A percentile compares a stretch with the other conserved stretches of the same genome.
Evolutionary conservation across 2,888 invertebrate species (phyloP).

Genomic region (Spisula solida): DNA sequence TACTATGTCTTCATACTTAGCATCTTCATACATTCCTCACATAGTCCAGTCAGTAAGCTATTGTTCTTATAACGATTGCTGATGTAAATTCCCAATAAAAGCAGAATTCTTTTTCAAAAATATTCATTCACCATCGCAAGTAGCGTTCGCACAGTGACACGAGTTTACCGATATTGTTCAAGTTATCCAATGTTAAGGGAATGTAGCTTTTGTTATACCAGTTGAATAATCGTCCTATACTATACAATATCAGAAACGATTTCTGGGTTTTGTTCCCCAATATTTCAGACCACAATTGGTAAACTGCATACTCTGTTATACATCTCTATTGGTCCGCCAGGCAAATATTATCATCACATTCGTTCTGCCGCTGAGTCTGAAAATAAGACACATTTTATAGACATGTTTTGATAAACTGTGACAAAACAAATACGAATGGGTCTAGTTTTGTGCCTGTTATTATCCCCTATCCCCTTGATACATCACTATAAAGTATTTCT

Average conservation of each 20-base stretch:
- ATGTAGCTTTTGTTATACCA: background rate
- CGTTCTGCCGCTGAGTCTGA: background rate
- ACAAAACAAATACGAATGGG: conserved; percentile 1
- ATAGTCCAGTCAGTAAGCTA: background rate
- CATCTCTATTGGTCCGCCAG: background rate
- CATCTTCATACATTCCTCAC: background rate
- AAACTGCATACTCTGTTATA: background rate
- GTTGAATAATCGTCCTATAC: conserved; percentile 16
- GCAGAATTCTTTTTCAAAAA: background rate
- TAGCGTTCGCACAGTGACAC: background rate
- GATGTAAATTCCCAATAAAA: background rate
- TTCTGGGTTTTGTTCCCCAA: background rate
- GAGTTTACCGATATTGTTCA: background rate
- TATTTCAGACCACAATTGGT: background rate
- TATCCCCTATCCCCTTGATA: background rate
- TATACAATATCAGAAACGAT: background rate
- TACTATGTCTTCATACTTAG: background rate
- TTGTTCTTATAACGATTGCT: background rate
- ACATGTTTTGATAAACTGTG: background rate
- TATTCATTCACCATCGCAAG: background rate
- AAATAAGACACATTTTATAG: conserved; percentile 9
- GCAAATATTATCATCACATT: background rate
- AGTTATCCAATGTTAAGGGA: conserved; percentile 1
- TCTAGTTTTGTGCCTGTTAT: background rate
- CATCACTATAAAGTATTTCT: too few species aligned